Percentiles rank a stretch among this genome's conserved stretches.
These are phyloP conservation scores for Anas georgica DNA, from an alignment of 2,797 vertebrate species.

Conservation along the genomic window DNA sequence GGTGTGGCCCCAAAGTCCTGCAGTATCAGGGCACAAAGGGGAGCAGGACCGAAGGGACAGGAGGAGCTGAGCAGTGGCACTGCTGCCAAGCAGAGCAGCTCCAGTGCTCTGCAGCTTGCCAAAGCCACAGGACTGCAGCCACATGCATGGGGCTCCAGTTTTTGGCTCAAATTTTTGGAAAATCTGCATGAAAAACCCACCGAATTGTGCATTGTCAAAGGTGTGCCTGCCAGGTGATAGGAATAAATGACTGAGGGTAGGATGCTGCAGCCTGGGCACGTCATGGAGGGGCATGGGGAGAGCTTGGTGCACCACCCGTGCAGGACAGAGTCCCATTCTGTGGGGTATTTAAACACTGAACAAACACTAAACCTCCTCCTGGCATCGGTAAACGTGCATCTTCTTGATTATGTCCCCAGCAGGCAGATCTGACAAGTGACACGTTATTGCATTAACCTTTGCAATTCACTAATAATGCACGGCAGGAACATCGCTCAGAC, in stretches of 20 bases:
- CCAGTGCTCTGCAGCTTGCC: not conserved
- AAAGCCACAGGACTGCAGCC: constrained; percentile 50
- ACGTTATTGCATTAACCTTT: not conserved
- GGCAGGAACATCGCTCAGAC: not conserved
- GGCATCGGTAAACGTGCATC: accelerated
- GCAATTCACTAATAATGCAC: accelerated
- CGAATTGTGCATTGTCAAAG: too few species aligned
- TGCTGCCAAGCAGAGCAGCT: constrained; percentile 45
- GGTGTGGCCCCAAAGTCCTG: accelerated
- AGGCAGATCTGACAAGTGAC: not conserved
- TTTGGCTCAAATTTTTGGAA: constrained; percentile 6
- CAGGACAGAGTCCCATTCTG: not conserved
- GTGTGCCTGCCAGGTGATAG: not conserved
- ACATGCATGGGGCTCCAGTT: too few species aligned
- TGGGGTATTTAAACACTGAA: not conserved
- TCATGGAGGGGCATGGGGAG: accelerated
- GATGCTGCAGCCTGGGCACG: not conserved
- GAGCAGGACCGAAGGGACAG: not conserved
- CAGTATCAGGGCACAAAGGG: accelerated
- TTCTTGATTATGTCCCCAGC: not conserved
- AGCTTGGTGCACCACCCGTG: not conserved
- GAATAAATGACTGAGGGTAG: not conserved
- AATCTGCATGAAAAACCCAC: not conserved
- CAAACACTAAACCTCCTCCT: not conserved
- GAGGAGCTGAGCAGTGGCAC: not conserved